These are phyloP conservation scores for Machaerirhynchus nigripectus DNA, from an alignment of 2,113 vertebrate species.

Conservation along the genomic window DNA sequence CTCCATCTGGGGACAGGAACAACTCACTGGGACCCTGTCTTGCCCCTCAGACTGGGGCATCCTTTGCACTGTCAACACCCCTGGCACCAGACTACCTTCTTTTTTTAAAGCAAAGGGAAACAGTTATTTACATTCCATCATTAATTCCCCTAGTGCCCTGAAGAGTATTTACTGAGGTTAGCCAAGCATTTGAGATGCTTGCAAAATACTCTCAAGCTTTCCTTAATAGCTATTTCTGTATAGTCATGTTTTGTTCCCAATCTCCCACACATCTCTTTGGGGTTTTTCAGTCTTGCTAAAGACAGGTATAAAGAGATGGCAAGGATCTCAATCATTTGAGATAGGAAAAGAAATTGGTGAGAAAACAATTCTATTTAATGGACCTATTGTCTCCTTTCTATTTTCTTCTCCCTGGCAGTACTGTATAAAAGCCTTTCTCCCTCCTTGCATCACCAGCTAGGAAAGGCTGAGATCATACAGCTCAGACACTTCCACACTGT, in stretches of 20 bases:
- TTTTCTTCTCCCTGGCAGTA: not conserved
- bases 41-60: not conserved
- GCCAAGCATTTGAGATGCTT: not conserved
- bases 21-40: not conserved
- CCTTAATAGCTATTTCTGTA: conserved; percentile 2
- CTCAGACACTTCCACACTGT: not conserved
- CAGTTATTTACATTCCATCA: not conserved
- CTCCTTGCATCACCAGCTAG: not conserved
- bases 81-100: not conserved
- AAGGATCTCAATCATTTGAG: not conserved
- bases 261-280: not conserved
- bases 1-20: not conserved
- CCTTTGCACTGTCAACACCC: not conserved
- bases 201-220: not conserved
- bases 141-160: not conserved
- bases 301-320: not conserved
- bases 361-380: conserved; percentile 27
- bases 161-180: not conserved
- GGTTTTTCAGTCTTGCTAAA: not conserved
- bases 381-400: not conserved
- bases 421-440: not conserved
- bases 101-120: not conserved
- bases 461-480: not conserved
- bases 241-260: not conserved
- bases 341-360: not conserved